These are phyloP conservation scores for Homarus gammarus DNA, from an alignment of 2,888 invertebrate genomes.

Conservation along the genomic window DNA sequence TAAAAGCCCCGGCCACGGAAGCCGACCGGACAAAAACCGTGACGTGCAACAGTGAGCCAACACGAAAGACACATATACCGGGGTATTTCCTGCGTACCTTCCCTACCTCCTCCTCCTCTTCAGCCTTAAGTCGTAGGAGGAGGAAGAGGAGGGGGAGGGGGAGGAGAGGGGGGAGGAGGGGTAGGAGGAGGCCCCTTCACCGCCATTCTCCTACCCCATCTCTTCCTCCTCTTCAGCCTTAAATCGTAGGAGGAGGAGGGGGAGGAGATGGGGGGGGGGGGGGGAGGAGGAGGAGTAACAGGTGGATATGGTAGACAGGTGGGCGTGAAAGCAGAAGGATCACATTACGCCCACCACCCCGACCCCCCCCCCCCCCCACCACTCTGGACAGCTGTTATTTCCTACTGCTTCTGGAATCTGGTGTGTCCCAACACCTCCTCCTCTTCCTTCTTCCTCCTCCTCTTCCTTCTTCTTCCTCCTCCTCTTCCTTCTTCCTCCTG, in stretches of 20 bases:
- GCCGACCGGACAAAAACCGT: too few relatives aligned
- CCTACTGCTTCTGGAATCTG: background rate
- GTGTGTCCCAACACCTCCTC: background rate
- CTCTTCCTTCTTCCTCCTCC: background rate
- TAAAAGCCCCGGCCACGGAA: too few relatives aligned
- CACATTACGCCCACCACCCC: slow-evolving; percentile 19
- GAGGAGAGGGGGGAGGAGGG: too few relatives aligned
- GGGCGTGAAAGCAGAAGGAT: background rate
- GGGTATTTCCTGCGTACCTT: background rate
- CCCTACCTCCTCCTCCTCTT: background rate
- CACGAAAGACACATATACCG: background rate
- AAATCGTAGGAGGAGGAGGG: too few relatives aligned
- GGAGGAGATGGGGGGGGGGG: too few relatives aligned
- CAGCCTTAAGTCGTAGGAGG: too few relatives aligned
- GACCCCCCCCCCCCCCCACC: background rate
- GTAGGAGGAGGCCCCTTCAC: too few relatives aligned
- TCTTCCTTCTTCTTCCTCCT: background rate
- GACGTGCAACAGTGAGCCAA: too few relatives aligned
- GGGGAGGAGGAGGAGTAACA: background rate
- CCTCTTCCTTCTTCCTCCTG: background rate
- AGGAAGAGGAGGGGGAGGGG: too few relatives aligned
- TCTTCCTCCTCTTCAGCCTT: too few relatives aligned
- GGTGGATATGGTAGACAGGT: background rate
- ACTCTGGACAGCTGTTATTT: background rate
- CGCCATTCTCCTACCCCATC: background rate